phyloP scores from a whole-genome alignment of 1,140 invertebrate species.

The Lysiphlebus fabarum region DNA sequence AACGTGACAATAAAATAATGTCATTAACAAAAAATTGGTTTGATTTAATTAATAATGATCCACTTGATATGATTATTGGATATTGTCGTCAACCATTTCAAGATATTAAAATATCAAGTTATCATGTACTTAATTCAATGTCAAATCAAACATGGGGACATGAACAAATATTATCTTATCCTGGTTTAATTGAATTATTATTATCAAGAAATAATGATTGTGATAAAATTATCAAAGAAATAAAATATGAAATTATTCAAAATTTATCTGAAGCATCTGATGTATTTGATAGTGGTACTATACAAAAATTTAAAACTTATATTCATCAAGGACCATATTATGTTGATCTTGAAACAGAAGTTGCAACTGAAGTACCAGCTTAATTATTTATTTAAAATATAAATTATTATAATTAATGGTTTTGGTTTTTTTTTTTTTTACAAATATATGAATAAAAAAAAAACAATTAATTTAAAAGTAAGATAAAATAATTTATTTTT shows the following conservation, averaged over 20 bases:
- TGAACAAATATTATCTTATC: constrained; percentile 56
- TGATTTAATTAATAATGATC: constrained; percentile 52
- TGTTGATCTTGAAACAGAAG: constrained; percentile 63
- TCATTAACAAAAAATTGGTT: constrained; percentile 63
- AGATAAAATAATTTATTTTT: too few relatives aligned
- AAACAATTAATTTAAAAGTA: too few relatives aligned
- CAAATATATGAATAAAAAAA: constrained; percentile 13
- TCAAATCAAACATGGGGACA: constrained; percentile 64
- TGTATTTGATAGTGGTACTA: constrained; percentile 64
- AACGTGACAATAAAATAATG: constrained; percentile 53
- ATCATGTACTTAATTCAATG: constrained; percentile 56
- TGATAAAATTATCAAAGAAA: constrained; percentile 69
- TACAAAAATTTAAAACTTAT: constrained; percentile 63
- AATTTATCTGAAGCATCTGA: constrained; percentile 60
- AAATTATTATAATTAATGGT: neutral
- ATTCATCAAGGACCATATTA: constrained; percentile 71
- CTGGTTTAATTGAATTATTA: constrained; percentile 73
- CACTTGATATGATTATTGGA: constrained; percentile 57
- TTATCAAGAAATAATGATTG: constrained; percentile 67
- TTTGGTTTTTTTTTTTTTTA: neutral
- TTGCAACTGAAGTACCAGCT: constrained; percentile 64
- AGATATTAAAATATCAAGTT: constrained; percentile 58
- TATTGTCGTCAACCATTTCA: constrained; percentile 63
- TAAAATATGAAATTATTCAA: constrained; percentile 71
- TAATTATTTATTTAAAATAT: constrained; percentile 34